Percentiles rank a stretch among this genome's conserved stretches.
These are phyloP conservation scores for Arenaria interpres DNA, from an alignment of 2,113 vertebrate species.

Conservation along the genomic window DNA sequence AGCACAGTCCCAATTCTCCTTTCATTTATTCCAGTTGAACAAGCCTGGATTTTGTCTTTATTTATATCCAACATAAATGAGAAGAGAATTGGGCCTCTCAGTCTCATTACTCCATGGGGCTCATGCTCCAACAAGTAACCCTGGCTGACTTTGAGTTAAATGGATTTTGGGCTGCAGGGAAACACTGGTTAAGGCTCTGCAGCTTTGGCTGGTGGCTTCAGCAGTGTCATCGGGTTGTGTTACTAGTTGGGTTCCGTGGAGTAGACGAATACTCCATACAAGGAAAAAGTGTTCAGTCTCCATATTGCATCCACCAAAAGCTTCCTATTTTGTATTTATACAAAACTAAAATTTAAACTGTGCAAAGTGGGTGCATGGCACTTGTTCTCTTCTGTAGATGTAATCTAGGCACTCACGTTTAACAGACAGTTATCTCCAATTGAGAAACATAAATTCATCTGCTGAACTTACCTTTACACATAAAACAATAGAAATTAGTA, in stretches of 20 bases:
- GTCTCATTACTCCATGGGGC: neutral
- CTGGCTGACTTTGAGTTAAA: neutral
- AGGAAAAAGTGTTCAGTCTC: neutral
- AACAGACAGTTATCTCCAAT: neutral
- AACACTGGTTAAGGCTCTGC: neutral
- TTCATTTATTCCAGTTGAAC: slow-evolving; percentile 27
- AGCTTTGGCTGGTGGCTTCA: neutral
- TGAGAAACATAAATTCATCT: neutral
- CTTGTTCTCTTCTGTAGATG: neutral
- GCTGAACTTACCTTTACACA: neutral
- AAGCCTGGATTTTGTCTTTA: slow-evolving; percentile 9
- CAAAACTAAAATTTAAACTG: neutral
- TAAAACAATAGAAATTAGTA: neutral
- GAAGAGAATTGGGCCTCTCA: neutral
- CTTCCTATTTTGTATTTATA: neutral
- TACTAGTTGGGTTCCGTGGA: neutral
- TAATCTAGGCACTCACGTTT: neutral
- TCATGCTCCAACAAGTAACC: neutral
- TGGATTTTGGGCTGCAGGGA: neutral
- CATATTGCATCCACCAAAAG: neutral
- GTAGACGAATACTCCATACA: neutral
- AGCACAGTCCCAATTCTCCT: slow-evolving; percentile 22
- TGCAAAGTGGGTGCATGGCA: neutral
- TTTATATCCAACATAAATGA: neutral
- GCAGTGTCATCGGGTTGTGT: neutral